Evolutionary conservation across 92 coral and sea anemone species (phyloP), one percentile per base, ranked within the genome.

Genomic region (Desmophyllum pertusum): DNA sequence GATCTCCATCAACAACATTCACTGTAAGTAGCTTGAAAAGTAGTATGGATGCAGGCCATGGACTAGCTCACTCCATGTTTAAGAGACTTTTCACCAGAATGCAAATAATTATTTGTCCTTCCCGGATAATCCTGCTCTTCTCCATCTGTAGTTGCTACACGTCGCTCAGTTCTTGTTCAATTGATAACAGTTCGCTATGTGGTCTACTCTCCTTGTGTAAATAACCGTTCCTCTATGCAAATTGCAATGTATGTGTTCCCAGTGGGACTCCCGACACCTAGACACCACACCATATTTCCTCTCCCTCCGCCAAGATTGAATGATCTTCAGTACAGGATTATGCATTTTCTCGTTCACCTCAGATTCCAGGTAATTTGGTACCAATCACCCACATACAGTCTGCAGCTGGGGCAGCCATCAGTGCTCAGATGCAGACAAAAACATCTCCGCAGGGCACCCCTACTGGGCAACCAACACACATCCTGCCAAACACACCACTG

Each of bases 391-490:
- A 93, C 70, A 93, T 93, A 75, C 89, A 93, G 30, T 77, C 95
- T n/a, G 91, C 83, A 15, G 72, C 89, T 66, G 90, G 93, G 46
- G 97, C 97, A 39, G 78, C 95, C 19, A 89, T 94, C 71, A 90
- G 87, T 75, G 95, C 95, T 35, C 98, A 92, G 83, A 93, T 94
- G 59, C 95, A 94, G 73, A 86, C 95, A 21, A 94, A 94, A 75
- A 88, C 93, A 31, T 94, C 98, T 59, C 93, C 98, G 6, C 98
- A 94, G 88, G 79, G 93, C 74, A 92, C 95, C 68, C 95, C 91
- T 42, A 73, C 93, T 39, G 94, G 95, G 61, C 98, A 94, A 59
- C 98, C 98, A 62, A 89, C 91, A 70, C 98, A 93, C 29, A 94
- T 94, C 70, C 79, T 94, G 48, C 98, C 98, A 71, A 92, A 94